These are phyloP conservation scores for Ictidomys tridecemlineatus DNA, from an alignment of 2,113 vertebrate genomes.

Conservation along the genomic window DNA sequence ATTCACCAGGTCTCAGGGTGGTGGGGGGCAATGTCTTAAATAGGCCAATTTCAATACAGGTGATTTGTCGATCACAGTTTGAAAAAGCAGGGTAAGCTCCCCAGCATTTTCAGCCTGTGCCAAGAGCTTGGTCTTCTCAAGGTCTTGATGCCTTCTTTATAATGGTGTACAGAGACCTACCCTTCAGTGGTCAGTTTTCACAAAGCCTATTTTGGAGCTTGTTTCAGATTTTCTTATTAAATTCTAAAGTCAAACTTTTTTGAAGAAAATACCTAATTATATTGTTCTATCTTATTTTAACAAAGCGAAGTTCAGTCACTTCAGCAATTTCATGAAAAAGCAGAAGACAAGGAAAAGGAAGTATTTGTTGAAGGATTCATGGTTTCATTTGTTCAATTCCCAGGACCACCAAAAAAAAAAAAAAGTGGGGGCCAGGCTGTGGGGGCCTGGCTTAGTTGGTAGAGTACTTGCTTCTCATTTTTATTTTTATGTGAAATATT, in stretches of 20 bases:
- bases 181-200: neutral
- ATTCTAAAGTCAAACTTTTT: neutral
- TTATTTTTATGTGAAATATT: neutral
- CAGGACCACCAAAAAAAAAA: too few species aligned
- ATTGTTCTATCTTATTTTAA: neutral
- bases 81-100: neutral
- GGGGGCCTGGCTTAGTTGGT: too few species aligned
- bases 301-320: slow-evolving; percentile 27
- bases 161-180: neutral
- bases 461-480: neutral
- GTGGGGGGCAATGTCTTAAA: neutral
- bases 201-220: neutral
- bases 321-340: slow-evolving; percentile 1
- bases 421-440: too few species aligned
- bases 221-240: slow-evolving; percentile 19
- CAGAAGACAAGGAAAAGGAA: slow-evolving; percentile 3
- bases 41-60: neutral
- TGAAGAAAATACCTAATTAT: neutral
- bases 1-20: neutral
- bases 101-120: neutral
- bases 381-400: neutral
- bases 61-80: neutral
- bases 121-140: neutral
- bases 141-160: neutral
- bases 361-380: neutral